Percentiles rank a stretch among this genome's conserved stretches.
These are phyloP conservation scores for Luscinia megarhynchos DNA, from an alignment of 2,797 vertebrate species.

Conservation along the genomic window DNA sequence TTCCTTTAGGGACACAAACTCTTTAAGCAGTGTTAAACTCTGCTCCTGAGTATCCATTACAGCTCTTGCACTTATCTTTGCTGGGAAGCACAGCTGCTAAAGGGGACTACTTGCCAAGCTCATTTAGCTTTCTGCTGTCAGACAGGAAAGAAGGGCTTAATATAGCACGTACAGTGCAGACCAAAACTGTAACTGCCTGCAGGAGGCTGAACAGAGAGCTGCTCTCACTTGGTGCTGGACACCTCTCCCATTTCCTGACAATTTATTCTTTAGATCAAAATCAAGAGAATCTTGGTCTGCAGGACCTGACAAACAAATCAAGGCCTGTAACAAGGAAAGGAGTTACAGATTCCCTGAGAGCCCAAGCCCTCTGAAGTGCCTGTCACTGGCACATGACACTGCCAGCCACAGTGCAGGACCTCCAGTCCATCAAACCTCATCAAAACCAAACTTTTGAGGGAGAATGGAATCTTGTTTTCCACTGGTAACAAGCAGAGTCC, in stretches of 20 bases:
- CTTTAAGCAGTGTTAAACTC: not conserved
- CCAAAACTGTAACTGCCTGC: slow-evolving; percentile 1
- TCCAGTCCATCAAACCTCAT: not conserved
- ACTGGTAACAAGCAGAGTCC: not conserved
- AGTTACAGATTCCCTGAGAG: not conserved
- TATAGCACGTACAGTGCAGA: not conserved
- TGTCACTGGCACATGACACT: not conserved
- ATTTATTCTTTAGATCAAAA: not conserved
- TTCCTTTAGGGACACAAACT: not conserved
- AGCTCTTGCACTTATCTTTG: not conserved
- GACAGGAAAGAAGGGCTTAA: slow-evolving; percentile 9
- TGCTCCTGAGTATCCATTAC: not conserved
- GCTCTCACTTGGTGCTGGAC: not conserved
- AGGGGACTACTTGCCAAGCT: not conserved
- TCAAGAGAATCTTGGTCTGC: not conserved
- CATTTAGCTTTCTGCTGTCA: slow-evolving; percentile 4
- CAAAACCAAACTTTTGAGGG: not conserved
- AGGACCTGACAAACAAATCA: not conserved
- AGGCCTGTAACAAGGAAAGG: not conserved
- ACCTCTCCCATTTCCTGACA: not conserved
- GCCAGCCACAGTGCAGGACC: not conserved
- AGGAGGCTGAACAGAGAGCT: not conserved
- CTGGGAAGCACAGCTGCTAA: not conserved
- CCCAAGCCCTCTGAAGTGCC: not conserved
- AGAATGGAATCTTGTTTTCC: not conserved